Conservation (phyloP, 2,113 vertebrate species). For the Cichladusa arquata region DNA sequence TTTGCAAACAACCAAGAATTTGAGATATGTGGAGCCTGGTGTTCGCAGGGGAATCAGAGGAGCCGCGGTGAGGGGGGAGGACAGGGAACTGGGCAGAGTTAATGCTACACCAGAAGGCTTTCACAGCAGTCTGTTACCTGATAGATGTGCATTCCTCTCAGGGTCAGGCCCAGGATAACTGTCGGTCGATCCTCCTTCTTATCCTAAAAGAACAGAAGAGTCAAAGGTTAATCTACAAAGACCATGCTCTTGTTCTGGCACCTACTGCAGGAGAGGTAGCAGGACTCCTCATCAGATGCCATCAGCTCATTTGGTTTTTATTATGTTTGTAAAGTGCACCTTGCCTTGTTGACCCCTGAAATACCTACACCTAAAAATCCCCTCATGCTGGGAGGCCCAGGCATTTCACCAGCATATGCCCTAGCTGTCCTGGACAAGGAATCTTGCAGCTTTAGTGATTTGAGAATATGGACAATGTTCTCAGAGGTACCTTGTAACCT, state of each 20-base stretch:
- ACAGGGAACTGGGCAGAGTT: not conserved
- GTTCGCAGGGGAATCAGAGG: not conserved
- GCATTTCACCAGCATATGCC: not conserved
- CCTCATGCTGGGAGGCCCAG: not conserved
- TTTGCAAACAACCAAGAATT: conserved; percentile 41
- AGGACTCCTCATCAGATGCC: conserved; percentile 20
- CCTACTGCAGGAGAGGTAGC: conserved; percentile 35
- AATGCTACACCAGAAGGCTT: conserved; percentile 42
- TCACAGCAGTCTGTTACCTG: conserved; percentile 76
- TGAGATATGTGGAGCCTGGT: conserved; percentile 10
- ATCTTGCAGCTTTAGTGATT: not conserved
- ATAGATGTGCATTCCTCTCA: conserved; percentile 89
- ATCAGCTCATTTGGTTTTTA: conserved; percentile 13
- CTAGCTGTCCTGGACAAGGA: not conserved
- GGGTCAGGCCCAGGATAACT: conserved; percentile 85
- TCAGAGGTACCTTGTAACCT: not conserved
- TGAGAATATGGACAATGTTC: not conserved
- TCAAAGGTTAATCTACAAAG: conserved; percentile 62
- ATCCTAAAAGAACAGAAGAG: conserved; percentile 74
- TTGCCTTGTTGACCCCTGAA: conserved; percentile 36
- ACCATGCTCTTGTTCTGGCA: not conserved
- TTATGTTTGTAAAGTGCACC: conserved; percentile 37
- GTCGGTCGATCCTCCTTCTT: conserved; percentile 86
- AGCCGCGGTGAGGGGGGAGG: not conserved
- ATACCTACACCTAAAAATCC: not conserved